A percentile compares a stretch with the other conserved stretches of the same genome.
These are phyloP conservation scores for Columba janthina DNA, from an alignment of 2,113 vertebrate species.

Conservation along the genomic window DNA sequence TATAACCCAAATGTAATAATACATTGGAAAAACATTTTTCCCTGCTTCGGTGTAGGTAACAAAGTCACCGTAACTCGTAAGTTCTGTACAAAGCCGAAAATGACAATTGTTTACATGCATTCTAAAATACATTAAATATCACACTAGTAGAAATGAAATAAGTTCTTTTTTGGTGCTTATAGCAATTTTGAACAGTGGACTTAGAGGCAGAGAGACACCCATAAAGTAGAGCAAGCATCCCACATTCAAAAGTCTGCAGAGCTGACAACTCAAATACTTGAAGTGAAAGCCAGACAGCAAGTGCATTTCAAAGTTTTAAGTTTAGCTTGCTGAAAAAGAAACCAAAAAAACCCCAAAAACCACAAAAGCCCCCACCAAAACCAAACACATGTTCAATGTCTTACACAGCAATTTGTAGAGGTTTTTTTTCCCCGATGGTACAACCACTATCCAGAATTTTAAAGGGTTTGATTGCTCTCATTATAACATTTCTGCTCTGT, in stretches of 20 bases:
- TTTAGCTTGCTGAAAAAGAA: not conserved
- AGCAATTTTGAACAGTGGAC: not conserved
- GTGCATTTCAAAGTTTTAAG: not conserved
- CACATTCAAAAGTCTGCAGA: not conserved
- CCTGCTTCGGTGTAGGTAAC: rapidly evolving
- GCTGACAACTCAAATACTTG: not conserved
- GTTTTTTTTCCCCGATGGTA: not conserved
- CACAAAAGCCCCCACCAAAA: not conserved
- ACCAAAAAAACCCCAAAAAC: no score
- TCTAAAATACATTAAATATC: not conserved
- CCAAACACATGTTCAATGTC: not conserved
- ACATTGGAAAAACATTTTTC: not conserved
- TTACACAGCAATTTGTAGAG: not conserved
- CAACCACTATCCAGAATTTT: not conserved
- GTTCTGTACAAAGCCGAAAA: not conserved
- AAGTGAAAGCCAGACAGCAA: not conserved
- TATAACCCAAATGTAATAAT: not conserved
- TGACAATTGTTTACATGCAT: not conserved
- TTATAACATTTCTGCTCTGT: not conserved
- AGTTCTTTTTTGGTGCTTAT: not conserved
- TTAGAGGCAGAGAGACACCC: not conserved
- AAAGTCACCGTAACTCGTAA: not conserved
- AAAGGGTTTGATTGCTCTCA: constrained; percentile 8
- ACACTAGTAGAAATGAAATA: not conserved
- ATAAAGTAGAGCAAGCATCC: not conserved